Conservation (phyloP, 2,888 invertebrate genomes). For the Serrognathus titanus region DNA sequence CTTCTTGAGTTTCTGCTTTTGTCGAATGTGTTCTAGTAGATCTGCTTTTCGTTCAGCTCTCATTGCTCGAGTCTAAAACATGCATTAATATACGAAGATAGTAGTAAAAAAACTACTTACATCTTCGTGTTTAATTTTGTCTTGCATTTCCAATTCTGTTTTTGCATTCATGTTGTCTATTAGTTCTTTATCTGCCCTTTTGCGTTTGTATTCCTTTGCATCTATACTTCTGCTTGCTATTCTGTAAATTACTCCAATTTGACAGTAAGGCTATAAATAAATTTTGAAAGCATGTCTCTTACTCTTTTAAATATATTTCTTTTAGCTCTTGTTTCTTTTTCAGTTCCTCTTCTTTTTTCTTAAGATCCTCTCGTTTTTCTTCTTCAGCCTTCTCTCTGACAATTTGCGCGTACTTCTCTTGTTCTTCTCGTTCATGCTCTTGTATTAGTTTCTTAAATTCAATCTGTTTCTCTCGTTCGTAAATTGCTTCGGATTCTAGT, state of each 20-base stretch:
- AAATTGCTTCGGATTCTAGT: slow-evolving; percentile 36
- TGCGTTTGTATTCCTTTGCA: neutral
- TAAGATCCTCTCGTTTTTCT: slow-evolving; percentile 32
- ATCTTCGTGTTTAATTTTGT: slow-evolving; percentile 7
- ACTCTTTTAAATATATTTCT: slow-evolving; percentile 30
- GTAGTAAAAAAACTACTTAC: slow-evolving; percentile 1
- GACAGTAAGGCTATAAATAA: no score
- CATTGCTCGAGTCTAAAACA: neutral
- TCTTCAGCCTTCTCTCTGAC: slow-evolving; percentile 32
- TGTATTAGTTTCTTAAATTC: slow-evolving; percentile 39
- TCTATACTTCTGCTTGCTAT: neutral
- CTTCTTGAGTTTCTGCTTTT: slow-evolving; percentile 39
- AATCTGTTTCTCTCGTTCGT: slow-evolving; percentile 40
- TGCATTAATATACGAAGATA: neutral
- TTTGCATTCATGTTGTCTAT: slow-evolving; percentile 3
- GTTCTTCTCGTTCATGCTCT: slow-evolving; percentile 35
- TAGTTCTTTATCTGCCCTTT: neutral
- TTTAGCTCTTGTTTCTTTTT: slow-evolving; percentile 30
- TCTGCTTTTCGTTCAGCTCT: slow-evolving; percentile 8
- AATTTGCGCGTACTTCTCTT: slow-evolving; percentile 30
- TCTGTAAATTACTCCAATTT: no score
- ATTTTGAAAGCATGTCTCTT: slow-evolving; percentile 5
- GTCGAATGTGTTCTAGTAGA: slow-evolving; percentile 6
- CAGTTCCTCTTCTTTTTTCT: slow-evolving; percentile 25
- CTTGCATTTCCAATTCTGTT: slow-evolving; percentile 10